Evolutionary conservation across 2,888 invertebrate species (phyloP).

Genomic region (Drosophila longiperda): DNA sequence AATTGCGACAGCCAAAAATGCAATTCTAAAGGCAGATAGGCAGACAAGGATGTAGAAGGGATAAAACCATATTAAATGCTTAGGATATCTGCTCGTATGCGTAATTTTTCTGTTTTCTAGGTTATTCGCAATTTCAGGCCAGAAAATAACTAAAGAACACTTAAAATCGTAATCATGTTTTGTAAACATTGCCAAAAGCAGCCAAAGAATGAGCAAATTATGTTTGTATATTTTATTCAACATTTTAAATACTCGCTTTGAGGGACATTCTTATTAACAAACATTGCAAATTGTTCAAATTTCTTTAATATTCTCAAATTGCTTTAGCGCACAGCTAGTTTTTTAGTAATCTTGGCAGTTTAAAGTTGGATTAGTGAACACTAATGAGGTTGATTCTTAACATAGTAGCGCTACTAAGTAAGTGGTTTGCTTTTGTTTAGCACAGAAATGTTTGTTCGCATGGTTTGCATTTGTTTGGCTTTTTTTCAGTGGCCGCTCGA

Average conservation of each 20-base stretch:
- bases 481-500: conserved; percentile 36
- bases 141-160: not conserved
- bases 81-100: conserved; percentile 37
- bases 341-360: not conserved
- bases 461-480: conserved; percentile 74
- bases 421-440: conserved; percentile 16
- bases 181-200: not conserved
- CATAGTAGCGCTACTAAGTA: conserved; percentile 28
- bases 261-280: not conserved
- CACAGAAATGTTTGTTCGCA: conserved; percentile 49
- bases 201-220: not conserved
- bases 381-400: conserved; percentile 17
- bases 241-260: not conserved
- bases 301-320: conserved; percentile 11
- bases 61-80: conserved; percentile 8
- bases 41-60: not conserved
- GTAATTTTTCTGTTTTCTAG: conserved; percentile 12
- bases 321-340: not conserved
- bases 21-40: conserved; percentile 45
- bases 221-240: not conserved
- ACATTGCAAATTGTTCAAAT: not conserved
- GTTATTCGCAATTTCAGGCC: not conserved
- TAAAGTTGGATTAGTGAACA: not conserved
- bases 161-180: not conserved
- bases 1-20: conserved; percentile 30